Conservation (phyloP, 64 coral and sea anemone species). For the Exaiptasia diaphana region DNA sequence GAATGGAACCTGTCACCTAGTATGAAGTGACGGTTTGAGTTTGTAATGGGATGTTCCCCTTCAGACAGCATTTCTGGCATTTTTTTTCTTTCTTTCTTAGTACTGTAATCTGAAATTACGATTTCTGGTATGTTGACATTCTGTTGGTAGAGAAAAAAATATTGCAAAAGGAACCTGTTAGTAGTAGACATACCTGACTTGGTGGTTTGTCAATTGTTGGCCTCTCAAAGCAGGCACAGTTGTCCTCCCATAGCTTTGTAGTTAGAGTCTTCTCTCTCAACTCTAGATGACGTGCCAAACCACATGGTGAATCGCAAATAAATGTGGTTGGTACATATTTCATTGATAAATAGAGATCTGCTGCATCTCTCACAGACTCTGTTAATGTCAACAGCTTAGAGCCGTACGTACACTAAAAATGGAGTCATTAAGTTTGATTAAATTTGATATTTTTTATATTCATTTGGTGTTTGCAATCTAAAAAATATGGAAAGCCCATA, state of each 20-base stretch:
- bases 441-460: too few species aligned
- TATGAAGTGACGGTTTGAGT: neutral
- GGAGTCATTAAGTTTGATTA: neutral
- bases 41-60: neutral
- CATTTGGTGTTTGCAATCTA: neutral
- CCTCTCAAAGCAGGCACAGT: neutral
- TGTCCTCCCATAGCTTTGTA: neutral
- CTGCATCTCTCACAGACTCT: conserved; percentile 21
- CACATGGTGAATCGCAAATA: neutral
- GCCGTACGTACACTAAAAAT: neutral
- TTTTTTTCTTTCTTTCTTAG: neutral
- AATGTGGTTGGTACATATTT: neutral
- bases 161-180: neutral
- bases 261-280: neutral
- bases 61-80: neutral
- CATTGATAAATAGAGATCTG: neutral
- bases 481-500: neutral
- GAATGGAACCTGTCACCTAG: too few species aligned
- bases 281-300: neutral
- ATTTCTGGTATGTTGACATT: neutral
- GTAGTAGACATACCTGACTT: neutral
- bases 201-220: neutral
- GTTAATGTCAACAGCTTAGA: conserved; percentile 15
- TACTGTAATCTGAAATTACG: neutral
- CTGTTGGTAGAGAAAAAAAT: neutral